Evolutionary conservation across 2,113 vertebrate species (phyloP).

Genomic region (Channa argus): DNA sequence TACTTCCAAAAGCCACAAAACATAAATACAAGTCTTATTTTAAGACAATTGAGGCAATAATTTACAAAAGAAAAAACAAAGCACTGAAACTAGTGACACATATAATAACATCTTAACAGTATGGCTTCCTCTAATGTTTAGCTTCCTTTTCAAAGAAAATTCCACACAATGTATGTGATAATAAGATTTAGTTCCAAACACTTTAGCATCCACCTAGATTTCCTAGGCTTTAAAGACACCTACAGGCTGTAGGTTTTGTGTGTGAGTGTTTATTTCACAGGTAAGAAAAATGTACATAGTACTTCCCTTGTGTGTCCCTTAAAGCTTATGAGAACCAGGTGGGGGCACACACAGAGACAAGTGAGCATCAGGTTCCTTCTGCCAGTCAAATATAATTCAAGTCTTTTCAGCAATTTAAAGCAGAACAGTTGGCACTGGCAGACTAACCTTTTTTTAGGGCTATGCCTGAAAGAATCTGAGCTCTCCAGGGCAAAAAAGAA

Average conservation of each 20-base stretch:
- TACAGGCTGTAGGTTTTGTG: too few relatives aligned
- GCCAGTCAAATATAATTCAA: conserved; percentile 46
- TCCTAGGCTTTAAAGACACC: too few relatives aligned
- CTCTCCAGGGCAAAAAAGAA: conserved; percentile 34
- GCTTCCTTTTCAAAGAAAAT: conserved; percentile 20
- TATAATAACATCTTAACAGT: too few relatives aligned
- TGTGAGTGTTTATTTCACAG: not conserved
- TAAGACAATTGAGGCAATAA: conserved; percentile 1
- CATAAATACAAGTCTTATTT: conserved; percentile 13
- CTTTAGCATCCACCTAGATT: too few relatives aligned
- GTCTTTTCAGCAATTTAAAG: conserved; percentile 54
- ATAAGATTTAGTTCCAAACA: too few relatives aligned
- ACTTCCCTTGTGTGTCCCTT: conserved; percentile 7
- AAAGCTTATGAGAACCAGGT: conserved; percentile 9
- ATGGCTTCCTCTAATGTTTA: not conserved
- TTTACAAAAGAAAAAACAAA: not conserved
- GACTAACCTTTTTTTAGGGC: conserved; percentile 29
- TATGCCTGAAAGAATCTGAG: conserved; percentile 28
- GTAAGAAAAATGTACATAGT: not conserved
- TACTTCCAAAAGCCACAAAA: conserved; percentile 22
- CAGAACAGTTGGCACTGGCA: conserved; percentile 31
- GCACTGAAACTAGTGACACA: not conserved
- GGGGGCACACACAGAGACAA: conserved; percentile 15
- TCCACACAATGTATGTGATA: conserved; percentile 26
- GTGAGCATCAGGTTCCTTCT: conserved; percentile 36